These are phyloP conservation scores for Drosophila histrio DNA, from an alignment of 2,888 invertebrate species.

Conservation along the genomic window DNA sequence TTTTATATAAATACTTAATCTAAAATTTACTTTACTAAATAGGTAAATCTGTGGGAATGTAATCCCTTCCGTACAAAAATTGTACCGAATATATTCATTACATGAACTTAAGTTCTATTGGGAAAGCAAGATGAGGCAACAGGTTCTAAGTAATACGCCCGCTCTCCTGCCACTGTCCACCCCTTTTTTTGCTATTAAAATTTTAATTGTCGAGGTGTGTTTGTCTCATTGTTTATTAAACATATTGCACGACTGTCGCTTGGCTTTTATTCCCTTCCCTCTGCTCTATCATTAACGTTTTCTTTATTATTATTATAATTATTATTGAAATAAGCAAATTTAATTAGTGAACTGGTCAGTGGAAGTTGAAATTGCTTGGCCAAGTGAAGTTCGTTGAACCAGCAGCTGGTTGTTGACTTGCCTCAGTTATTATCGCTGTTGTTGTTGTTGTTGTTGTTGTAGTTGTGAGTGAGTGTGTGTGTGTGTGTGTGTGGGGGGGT, in stretches of 20 bases:
- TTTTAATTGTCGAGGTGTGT: conserved; percentile 42
- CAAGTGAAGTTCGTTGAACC: conserved; percentile 62
- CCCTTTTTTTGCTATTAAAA: conserved; percentile 39
- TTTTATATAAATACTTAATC: no score
- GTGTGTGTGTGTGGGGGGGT: conserved; percentile 5
- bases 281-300: background rate
- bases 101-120: no score
- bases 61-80: no score
- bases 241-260: conserved; percentile 34
- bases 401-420: conserved; percentile 43
- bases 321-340: conserved; percentile 52
- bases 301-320: conserved; percentile 22
- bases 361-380: conserved; percentile 23
- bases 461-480: background rate
- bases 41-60: no score
- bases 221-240: conserved; percentile 32
- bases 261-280: background rate
- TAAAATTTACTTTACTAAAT: no score
- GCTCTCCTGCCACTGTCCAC: background rate
- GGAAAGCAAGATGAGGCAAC: conserved; percentile 21
- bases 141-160: conserved; percentile 39
- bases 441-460: background rate
- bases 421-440: background rate
- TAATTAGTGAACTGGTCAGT: conserved; percentile 61
- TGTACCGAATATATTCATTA: no score